phyloP scores from a whole-genome alignment of 2,888 invertebrate genomes.

The Xanthorhoe designata region DNA sequence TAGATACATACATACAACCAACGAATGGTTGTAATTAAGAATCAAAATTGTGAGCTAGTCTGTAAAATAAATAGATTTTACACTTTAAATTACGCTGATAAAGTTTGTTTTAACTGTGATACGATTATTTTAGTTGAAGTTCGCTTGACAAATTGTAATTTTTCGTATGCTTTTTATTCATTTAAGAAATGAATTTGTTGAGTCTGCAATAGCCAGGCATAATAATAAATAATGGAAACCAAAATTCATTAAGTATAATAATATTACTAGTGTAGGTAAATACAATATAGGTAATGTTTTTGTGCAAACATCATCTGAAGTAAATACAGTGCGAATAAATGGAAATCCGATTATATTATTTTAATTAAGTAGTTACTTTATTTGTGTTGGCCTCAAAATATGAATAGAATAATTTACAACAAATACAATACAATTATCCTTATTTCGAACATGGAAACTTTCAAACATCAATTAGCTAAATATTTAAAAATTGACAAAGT shows the following conservation, averaged over 20 bases:
- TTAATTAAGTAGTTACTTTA: slow-evolving; percentile 60
- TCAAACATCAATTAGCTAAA: slow-evolving; percentile 73
- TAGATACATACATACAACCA: too few species aligned
- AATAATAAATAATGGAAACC: background rate
- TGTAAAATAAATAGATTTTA: slow-evolving; percentile 14
- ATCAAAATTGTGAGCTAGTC: slow-evolving; percentile 13
- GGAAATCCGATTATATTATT: slow-evolving; percentile 55
- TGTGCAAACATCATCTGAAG: background rate
- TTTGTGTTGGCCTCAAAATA: slow-evolving; percentile 82
- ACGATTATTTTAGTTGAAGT: slow-evolving; percentile 6
- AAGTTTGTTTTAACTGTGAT: slow-evolving; percentile 10
- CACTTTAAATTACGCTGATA: background rate
- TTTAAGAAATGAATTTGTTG: slow-evolving; percentile 44
- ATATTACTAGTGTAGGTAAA: too few species aligned
- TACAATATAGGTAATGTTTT: too few species aligned
- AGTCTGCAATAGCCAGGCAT: slow-evolving; percentile 40
- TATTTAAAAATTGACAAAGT: slow-evolving; percentile 82
- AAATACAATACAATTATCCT: slow-evolving; percentile 71
- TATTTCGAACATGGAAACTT: slow-evolving; percentile 73
- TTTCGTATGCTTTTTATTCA: slow-evolving; percentile 40
- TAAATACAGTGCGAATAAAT: slow-evolving; percentile 30
- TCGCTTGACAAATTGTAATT: background rate
- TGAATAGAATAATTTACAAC: slow-evolving; percentile 81
- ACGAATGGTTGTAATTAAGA: background rate
- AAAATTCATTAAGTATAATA: background rate